phyloP scores from a whole-genome alignment of 1,140 invertebrate species.

The Oryctes rhinoceros region DNA sequence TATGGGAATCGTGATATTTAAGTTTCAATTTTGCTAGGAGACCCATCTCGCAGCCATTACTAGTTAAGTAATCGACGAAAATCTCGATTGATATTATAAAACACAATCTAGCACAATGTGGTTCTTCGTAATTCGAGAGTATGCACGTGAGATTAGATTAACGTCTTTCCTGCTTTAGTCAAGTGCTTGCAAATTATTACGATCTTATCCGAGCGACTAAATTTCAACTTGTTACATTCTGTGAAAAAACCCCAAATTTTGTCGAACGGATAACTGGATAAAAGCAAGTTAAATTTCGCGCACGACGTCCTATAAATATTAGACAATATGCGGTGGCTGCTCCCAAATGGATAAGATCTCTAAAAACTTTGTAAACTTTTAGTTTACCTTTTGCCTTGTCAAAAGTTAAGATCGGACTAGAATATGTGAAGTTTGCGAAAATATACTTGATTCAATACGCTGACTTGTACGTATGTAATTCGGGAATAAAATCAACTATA shows the following conservation, averaged over 20 bases:
- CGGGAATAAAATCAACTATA: too few relatives aligned
- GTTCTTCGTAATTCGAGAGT: not conserved
- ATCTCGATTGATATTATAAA: not conserved
- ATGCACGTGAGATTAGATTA: not conserved
- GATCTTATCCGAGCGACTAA: too few relatives aligned
- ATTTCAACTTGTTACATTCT: too few relatives aligned
- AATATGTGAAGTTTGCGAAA: too few relatives aligned
- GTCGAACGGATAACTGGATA: not conserved
- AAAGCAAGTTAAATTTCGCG: not conserved
- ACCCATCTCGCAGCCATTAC: not conserved
- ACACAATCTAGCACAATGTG: not conserved
- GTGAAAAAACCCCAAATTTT: too few relatives aligned
- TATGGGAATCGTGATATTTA: not conserved
- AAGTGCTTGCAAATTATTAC: too few relatives aligned
- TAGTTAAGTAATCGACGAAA: not conserved
- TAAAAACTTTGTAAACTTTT: not conserved
- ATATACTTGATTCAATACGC: too few relatives aligned
- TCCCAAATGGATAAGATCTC: not conserved
- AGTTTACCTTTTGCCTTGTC: not conserved
- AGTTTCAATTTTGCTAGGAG: not conserved
- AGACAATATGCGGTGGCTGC: not conserved
- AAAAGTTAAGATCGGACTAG: too few relatives aligned
- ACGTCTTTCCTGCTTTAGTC: not conserved
- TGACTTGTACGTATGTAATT: too few relatives aligned
- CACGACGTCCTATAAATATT: not conserved